Conservation (phyloP, 2,797 vertebrate genomes). For the Ctenochaetus hawaiiensis region DNA sequence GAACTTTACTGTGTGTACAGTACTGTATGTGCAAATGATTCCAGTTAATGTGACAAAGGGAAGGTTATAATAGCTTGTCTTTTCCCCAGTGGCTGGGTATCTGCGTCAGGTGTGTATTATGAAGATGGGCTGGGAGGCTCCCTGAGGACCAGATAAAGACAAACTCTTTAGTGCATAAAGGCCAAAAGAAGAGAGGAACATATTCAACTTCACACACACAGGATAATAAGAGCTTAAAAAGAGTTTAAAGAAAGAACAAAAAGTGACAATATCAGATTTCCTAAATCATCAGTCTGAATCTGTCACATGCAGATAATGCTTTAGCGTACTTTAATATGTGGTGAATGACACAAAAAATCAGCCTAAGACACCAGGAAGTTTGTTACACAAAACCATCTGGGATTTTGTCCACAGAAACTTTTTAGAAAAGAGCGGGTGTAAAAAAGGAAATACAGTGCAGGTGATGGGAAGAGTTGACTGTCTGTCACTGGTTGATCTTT, state of each 20-base stretch:
- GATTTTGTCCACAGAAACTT: too few relatives aligned
- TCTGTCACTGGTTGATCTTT: too few relatives aligned
- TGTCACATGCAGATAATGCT: background rate
- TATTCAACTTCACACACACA: slow-evolving; percentile 15
- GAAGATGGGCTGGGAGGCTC: slow-evolving; percentile 31
- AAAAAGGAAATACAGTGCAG: too few relatives aligned
- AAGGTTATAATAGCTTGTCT: background rate
- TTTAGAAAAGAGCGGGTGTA: too few relatives aligned
- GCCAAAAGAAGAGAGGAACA: slow-evolving; percentile 29
- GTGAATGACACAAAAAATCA: background rate
- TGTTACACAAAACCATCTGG: too few relatives aligned
- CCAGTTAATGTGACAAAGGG: background rate
- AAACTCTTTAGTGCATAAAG: slow-evolving; percentile 43
- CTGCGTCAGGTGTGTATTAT: slow-evolving; percentile 46
- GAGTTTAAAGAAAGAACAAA: slow-evolving; percentile 15
- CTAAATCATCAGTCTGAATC: background rate
- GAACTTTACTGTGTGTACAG: background rate
- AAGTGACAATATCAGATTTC: slow-evolving; percentile 25
- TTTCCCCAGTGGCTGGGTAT: slow-evolving; percentile 16
- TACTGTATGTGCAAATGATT: background rate
- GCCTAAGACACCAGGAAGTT: background rate
- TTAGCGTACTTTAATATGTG: background rate
- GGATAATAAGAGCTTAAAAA: background rate
- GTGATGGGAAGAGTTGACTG: too few relatives aligned
- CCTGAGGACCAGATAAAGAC: slow-evolving; percentile 7